A percentile compares a stretch with the other conserved stretches of the same genome.
phyloP scores from a whole-genome alignment of 2,888 invertebrate genomes.

The Ptilodon capucinus region DNA sequence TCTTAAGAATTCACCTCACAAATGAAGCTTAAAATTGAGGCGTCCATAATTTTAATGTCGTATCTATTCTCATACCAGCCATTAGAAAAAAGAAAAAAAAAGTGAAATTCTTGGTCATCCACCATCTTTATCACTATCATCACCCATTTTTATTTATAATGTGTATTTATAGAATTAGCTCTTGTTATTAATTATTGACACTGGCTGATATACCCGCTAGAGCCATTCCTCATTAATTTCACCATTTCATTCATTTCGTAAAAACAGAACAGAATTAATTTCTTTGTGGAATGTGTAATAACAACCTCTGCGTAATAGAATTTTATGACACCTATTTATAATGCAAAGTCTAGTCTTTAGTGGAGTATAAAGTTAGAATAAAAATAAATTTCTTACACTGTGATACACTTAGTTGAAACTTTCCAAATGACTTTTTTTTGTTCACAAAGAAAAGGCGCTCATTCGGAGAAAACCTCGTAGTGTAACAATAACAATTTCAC shows the following conservation, averaged over 20 bases:
- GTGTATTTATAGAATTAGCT: too few relatives aligned
- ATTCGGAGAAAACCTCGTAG: conserved; percentile 2
- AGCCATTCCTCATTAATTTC: too few relatives aligned
- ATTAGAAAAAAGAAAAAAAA: too few relatives aligned
- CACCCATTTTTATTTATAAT: too few relatives aligned
- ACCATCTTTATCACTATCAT: too few relatives aligned
- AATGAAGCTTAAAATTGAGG: conserved; percentile 8
- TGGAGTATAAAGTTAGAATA: neutral
- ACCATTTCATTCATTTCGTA: neutral
- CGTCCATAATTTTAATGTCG: neutral
- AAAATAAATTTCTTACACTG: neutral
- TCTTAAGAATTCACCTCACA: conserved; percentile 38
- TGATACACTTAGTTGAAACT: neutral
- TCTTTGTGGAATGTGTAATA: too few relatives aligned
- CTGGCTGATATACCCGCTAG: too few relatives aligned
- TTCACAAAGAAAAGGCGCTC: conserved; percentile 1
- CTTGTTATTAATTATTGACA: too few relatives aligned
- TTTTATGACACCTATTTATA: neutral
- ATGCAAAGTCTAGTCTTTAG: neutral
- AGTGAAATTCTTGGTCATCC: too few relatives aligned
- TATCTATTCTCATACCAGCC: neutral
- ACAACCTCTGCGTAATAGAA: neutral
- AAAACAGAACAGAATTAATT: too few relatives aligned
- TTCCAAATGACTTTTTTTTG: conserved; percentile 1
- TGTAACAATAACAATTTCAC: conserved; percentile 10